These are phyloP conservation scores for Cyprinodon variegatus DNA, from an alignment of 2,113 vertebrate genomes.

Conservation along the genomic window DNA sequence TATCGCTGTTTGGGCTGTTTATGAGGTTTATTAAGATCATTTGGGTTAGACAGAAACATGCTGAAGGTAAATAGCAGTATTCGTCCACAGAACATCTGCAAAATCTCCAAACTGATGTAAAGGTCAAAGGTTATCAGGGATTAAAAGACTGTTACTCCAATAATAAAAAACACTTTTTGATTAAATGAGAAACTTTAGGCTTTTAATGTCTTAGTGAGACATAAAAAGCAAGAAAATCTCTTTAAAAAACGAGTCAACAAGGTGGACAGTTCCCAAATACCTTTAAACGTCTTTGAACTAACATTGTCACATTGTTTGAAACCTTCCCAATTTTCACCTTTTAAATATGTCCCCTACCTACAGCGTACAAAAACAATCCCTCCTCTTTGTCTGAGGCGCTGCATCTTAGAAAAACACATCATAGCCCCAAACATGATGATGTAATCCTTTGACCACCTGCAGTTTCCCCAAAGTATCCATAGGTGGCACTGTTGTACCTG, in stretches of 20 bases:
- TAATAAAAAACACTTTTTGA: background rate
- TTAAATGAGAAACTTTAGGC: background rate
- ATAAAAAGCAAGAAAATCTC: background rate
- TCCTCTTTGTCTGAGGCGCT: slow-evolving; percentile 75
- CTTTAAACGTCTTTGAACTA: no score
- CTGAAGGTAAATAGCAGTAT: background rate
- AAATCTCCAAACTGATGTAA: background rate
- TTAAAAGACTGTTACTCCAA: background rate
- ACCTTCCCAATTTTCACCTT: background rate
- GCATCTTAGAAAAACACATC: slow-evolving; percentile 67
- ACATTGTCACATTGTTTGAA: background rate
- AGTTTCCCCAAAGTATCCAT: slow-evolving; percentile 41
- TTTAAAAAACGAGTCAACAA: background rate
- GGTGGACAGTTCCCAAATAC: no score
- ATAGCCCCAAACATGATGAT: slow-evolving; percentile 70
- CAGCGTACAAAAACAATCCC: background rate
- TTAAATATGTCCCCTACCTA: slow-evolving; percentile 5
- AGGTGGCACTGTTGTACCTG: slow-evolving; percentile 88
- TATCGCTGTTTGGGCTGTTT: background rate
- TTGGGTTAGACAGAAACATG: background rate
- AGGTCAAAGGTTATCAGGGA: background rate
- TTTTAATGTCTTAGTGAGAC: background rate
- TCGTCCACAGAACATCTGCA: background rate
- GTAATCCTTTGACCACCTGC: slow-evolving; percentile 64
- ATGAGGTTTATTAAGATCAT: background rate